A percentile compares a stretch with the other conserved stretches of the same genome.
Conservation (phyloP, 2,888 invertebrate species). For the Ceraclea dissimilis region DNA sequence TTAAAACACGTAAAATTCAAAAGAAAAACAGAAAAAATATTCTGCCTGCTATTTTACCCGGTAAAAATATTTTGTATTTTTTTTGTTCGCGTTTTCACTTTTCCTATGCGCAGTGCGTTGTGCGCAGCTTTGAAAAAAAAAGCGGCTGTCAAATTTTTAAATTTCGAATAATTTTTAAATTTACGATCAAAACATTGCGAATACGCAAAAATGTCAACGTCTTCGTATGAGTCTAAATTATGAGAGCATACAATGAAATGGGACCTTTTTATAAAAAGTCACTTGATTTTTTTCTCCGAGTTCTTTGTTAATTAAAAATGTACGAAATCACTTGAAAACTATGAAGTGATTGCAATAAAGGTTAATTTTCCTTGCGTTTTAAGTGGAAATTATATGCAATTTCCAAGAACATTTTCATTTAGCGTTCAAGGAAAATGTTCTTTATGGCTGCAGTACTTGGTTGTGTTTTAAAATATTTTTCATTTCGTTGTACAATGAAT, state of each 20-base stretch:
- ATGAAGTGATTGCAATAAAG: neutral
- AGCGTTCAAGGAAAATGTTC: neutral
- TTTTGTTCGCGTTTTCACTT: neutral
- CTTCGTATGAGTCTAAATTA: too few species aligned
- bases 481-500: neutral
- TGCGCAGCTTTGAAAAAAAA: conserved; percentile 1
- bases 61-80: neutral
- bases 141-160: neutral
- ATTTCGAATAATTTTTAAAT: conserved; percentile 1
- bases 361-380: neutral
- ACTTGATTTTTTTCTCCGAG: neutral
- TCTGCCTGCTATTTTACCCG: too few species aligned
- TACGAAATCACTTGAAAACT: neutral
- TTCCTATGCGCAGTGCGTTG: neutral
- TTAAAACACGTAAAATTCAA: too few species aligned
- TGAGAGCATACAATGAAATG: neutral
- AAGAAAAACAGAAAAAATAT: too few species aligned
- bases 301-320: conserved; percentile 1
- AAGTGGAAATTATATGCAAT: neutral
- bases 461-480: neutral
- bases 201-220: neutral
- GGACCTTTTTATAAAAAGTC: neutral
- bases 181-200: neutral
- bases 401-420: neutral
- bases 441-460: neutral